These are phyloP conservation scores for Cylloceria caligata DNA, from an alignment of 2,888 invertebrate species.

Conservation along the genomic window DNA sequence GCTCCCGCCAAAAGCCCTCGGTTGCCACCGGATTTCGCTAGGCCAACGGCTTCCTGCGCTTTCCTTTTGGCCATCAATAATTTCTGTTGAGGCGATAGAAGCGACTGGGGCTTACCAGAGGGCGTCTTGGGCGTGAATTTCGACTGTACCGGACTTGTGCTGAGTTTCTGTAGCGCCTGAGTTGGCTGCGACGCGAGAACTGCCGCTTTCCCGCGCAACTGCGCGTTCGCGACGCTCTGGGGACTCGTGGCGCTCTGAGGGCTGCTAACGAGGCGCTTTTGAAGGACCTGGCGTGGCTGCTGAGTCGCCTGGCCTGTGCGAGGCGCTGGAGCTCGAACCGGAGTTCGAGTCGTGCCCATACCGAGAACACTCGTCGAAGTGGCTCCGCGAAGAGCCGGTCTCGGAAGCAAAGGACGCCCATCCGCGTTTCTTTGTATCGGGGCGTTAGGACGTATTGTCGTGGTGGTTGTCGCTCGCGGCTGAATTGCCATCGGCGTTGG, in stretches of 20 bases:
- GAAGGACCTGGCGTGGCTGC: slow-evolving; percentile 70
- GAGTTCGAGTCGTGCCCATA: slow-evolving; percentile 77
- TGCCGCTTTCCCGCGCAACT: slow-evolving; percentile 78
- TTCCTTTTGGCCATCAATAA: slow-evolving; percentile 82
- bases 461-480: slow-evolving; percentile 74
- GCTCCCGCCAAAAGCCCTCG: slow-evolving; percentile 74
- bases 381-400: slow-evolving; percentile 77
- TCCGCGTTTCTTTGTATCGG: slow-evolving; percentile 75
- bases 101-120: slow-evolving; percentile 73
- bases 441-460: slow-evolving; percentile 73
- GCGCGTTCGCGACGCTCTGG: slow-evolving; percentile 69
- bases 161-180: slow-evolving; percentile 74
- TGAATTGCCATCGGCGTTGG: slow-evolving; percentile 77
- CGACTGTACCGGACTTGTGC: slow-evolving; percentile 73
- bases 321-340: slow-evolving; percentile 76
- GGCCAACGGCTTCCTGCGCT: slow-evolving; percentile 82
- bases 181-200: slow-evolving; percentile 73
- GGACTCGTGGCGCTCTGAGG: slow-evolving; percentile 68
- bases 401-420: slow-evolving; percentile 78
- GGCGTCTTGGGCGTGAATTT: slow-evolving; percentile 77
- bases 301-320: slow-evolving; percentile 62
- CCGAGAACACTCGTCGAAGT: slow-evolving; percentile 78
- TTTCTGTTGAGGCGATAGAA: slow-evolving; percentile 82
- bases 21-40: slow-evolving; percentile 75
- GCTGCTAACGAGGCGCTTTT: slow-evolving; percentile 66